Evolutionary conservation across 2,888 invertebrate genomes (phyloP).

Genomic region (Argynnis bischoffii): DNA sequence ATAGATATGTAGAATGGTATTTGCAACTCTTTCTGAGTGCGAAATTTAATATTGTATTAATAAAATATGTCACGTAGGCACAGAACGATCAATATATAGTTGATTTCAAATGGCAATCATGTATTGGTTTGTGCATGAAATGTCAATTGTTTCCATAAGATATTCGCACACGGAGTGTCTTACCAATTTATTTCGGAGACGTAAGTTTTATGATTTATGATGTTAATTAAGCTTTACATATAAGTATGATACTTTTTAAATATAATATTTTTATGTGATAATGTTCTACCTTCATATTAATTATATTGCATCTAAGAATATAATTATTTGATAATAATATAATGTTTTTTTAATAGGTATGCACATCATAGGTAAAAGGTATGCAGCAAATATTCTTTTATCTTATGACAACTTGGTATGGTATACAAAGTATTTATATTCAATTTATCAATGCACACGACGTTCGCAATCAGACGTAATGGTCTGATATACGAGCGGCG

Average conservation of each 20-base stretch:
- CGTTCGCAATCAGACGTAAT: slow-evolving; percentile 73
- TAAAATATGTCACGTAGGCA: slow-evolving; percentile 61
- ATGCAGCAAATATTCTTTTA: neutral
- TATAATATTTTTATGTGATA: no score
- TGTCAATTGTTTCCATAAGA: slow-evolving; percentile 28
- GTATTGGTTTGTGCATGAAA: slow-evolving; percentile 51
- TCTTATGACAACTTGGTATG: neutral
- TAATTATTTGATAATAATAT: no score
- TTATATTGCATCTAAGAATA: no score
- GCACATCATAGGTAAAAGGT: no score
- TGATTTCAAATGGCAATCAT: slow-evolving; percentile 54
- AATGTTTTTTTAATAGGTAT: no score
- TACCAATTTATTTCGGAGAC: neutral
- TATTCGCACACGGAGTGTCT: slow-evolving; percentile 8
- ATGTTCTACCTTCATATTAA: no score
- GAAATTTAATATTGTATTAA: slow-evolving; percentile 49
- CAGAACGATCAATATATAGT: slow-evolving; percentile 50
- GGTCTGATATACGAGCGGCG: slow-evolving; percentile 63
- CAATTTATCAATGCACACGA: slow-evolving; percentile 65
- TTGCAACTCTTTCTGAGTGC: slow-evolving; percentile 51
- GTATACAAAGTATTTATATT: slow-evolving; percentile 50
- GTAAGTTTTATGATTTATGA: neutral
- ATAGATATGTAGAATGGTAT: slow-evolving; percentile 9
- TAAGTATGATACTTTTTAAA: neutral
- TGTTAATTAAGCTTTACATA: neutral